Percentiles rank a stretch among this genome's conserved stretches.
Evolutionary conservation across 2,888 invertebrate species (phyloP).

Genomic region (Ecliptopera silaceata): DNA sequence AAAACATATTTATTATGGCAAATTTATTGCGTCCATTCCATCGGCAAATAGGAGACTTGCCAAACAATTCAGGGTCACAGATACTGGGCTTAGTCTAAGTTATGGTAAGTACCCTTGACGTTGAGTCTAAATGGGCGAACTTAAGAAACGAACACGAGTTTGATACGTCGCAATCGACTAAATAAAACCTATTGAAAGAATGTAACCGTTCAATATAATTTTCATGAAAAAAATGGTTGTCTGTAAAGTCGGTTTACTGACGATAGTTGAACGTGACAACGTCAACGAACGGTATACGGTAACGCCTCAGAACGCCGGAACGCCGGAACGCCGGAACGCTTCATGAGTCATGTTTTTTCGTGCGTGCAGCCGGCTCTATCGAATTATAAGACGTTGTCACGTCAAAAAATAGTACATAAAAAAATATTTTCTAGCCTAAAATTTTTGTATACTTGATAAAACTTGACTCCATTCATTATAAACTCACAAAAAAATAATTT

Average conservation of each 20-base stretch:
- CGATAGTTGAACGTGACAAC: no score
- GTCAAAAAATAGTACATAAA: no score
- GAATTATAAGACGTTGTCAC: no score
- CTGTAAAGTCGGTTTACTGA: no score
- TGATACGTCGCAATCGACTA: background rate
- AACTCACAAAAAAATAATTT: conserved; percentile 14
- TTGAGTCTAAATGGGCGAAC: conserved; percentile 26
- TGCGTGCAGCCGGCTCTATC: no score
- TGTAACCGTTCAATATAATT: background rate
- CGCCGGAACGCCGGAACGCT: no score
- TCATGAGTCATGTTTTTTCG: no score
- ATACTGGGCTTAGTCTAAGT: conserved; percentile 35
- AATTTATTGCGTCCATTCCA: conserved; percentile 35
- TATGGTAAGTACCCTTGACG: conserved; percentile 31
- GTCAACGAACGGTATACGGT: no score
- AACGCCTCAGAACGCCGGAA: no score
- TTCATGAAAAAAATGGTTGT: background rate
- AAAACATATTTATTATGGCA: conserved; percentile 34
- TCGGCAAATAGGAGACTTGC: conserved; percentile 26
- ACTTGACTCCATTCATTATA: conserved; percentile 8
- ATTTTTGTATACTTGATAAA: background rate
- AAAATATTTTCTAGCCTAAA: no score
- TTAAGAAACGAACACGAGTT: background rate
- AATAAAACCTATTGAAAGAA: background rate
- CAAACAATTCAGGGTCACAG: conserved; percentile 36